phyloP scores from a whole-genome alignment of 2,797 vertebrate species.

The Sebastes kiyomatsui region DNA sequence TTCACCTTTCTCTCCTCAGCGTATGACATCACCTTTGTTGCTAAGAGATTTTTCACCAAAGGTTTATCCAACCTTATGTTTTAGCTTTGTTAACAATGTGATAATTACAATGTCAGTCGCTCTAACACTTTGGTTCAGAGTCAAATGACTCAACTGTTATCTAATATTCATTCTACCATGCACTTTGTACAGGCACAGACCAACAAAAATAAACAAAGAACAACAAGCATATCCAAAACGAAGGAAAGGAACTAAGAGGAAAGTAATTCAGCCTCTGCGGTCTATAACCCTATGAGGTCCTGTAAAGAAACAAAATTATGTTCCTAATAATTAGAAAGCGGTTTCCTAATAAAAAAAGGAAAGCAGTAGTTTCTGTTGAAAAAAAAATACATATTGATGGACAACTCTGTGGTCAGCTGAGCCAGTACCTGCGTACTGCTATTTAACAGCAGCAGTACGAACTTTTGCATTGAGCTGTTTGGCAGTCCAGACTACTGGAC shows the following conservation, averaged over 20 bases:
- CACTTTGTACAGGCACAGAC: background rate
- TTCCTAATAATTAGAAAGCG: background rate
- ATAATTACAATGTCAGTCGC: background rate
- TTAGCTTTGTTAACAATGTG: background rate
- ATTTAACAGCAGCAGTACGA: background rate
- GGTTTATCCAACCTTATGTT: background rate
- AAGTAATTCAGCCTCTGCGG: background rate
- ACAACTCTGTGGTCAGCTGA: background rate
- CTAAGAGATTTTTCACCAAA: background rate
- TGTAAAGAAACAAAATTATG: background rate
- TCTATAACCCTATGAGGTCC: background rate
- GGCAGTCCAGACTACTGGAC: background rate
- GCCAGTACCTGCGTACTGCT: background rate
- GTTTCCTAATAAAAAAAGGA: too few species aligned
- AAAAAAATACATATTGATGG: background rate
- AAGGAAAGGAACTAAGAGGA: background rate
- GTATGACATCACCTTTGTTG: background rate
- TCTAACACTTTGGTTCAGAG: background rate
- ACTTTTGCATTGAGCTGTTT: background rate
- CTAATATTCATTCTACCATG: background rate
- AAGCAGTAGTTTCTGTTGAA: background rate
- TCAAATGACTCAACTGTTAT: background rate
- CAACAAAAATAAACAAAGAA: background rate
- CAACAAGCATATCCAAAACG: background rate
- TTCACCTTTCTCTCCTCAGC: background rate